Base-by-base conservation (phyloP, 92 coral and sea anemone species). In the Porites cylindrica region DNA sequence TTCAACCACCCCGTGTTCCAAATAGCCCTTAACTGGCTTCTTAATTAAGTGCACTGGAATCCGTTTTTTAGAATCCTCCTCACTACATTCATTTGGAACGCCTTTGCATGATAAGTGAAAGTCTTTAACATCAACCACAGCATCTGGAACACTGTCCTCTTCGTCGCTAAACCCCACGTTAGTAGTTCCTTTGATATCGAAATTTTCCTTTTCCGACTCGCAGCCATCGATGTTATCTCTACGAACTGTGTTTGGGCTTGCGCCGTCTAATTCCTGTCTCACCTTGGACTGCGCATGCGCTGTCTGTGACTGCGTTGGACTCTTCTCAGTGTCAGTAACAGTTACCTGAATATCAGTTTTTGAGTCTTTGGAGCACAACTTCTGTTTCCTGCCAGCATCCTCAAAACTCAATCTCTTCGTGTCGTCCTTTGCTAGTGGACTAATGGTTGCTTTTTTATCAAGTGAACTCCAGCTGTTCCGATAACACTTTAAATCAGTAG, bases 401-500 rank as follows among this genome's bases (percentile, higher is more conserved):
- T 72, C 65, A 17, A 83, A 83, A 51, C 63, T 83, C 24, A 83
- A 83, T 20, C 74, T 62, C 53, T 72, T 83, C 32, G 38, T 62
- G 51, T 50, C 60, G 16, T 61, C 60, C 51, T 47, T 61, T 43
- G 87, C 87, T 0, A 83, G 80, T 17, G 87, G 81, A 19, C 80
- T 83, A 9, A 73, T 83, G 10, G 65, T 7, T 47, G 47, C n/a
- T 62, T 23, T 83, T 65, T 83, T 83, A 1, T 70, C 86, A 32
- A 20, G 20, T 2, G 72, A 66, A 59, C 53, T 50, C 64, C 26
- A 8, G 7, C 56, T 51, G 52, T 65, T 17, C 10, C 72, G 10
- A 24, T 14, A 12, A 20, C 70, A 81, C 32, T 77, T 86, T 21
- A 82, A 79, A 50, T 89, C 92, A 58, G 58, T 79, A 13, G 97